Evolutionary conservation across 2,797 vertebrate species (phyloP), one percentile per base, ranked within the genome.

Genomic region (Pagetopsis macropterus): DNA sequence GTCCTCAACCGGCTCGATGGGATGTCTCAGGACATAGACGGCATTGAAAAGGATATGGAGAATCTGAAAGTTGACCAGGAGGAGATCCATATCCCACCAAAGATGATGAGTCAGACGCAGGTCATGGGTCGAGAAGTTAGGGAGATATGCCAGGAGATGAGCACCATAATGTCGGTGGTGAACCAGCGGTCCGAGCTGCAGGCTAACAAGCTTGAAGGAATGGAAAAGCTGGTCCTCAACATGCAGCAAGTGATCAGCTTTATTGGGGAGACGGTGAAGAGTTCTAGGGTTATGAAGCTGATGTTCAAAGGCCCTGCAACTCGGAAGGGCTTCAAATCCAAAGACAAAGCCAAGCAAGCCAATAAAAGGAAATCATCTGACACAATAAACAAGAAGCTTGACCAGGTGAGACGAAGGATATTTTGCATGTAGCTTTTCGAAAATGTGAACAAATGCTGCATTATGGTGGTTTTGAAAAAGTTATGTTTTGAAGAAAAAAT

Each of bases 221-320:
- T 97, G 89, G 96, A 97, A 68, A 94, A 94, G 70, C 88, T 95
- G 79, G 93, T 98, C 72, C 92, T 94, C 65, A 93, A 94, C 83
- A 94, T 97, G 80, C 96, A 98, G 85, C 94, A 96, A 84, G 92
- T 95, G 58, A 91, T 97, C 87, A 87, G 93, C 89, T 96, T 95
- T 86, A 93, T 98, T 3, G 90, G 93, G 64, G 95, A 96, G 83
- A 95, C 91, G 2, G 93, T 97, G 76, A 97, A 96, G 89, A 91
- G 87, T 23, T 95, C 95, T 27, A 83, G 86, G 73, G 86, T 96
- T 54, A 94, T 91, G 82, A 93, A 95, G 74, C 83, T 93, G 79
- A 91, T 95, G 84, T 91, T 93, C 65, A 96, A 95, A 88, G 90
- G 91, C 62, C 89, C 94, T 4, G 75, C 77, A 23, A 79, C 91